Percentiles rank a stretch among this genome's conserved stretches.
phyloP scores from a whole-genome alignment of 1,140 invertebrate species.

The Platyura marginata region DNA sequence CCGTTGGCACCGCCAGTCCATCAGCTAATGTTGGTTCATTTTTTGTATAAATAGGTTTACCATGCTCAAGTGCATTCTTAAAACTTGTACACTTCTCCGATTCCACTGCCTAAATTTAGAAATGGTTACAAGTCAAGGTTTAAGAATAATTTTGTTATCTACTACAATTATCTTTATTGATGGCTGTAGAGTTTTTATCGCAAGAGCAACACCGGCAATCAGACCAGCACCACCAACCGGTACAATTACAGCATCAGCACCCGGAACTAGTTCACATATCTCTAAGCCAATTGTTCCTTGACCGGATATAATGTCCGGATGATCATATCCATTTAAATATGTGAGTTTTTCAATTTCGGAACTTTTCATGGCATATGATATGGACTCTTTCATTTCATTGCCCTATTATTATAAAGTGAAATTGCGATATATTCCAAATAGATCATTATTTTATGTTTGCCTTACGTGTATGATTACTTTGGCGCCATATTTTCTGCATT shows the following conservation, averaged over 20 bases:
- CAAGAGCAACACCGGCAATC: conserved; percentile 71
- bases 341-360: conserved; percentile 43
- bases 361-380: conserved; percentile 53
- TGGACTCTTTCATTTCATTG: conserved; percentile 70
- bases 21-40: conserved; percentile 71
- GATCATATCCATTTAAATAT: conserved; percentile 58
- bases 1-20: conserved; percentile 75
- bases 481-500: conserved; percentile 67
- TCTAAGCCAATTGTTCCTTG: conserved; percentile 86
- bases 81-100: conserved; percentile 80
- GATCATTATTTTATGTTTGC: background rate
- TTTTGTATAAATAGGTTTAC: conserved; percentile 44
- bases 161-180: conserved; percentile 54
- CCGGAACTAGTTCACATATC: conserved; percentile 66
- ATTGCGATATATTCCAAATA: background rate
- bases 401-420: conserved; percentile 26
- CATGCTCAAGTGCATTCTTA: conserved; percentile 45
- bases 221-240: conserved; percentile 35
- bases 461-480: conserved; percentile 51
- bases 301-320: conserved; percentile 83
- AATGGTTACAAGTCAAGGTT: background rate
- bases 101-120: conserved; percentile 58
- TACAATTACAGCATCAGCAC: conserved; percentile 44
- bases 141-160: background rate
- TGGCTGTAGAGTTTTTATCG: conserved; percentile 69